phyloP scores from a whole-genome alignment of 2,113 vertebrate species.

The Bettongia penicillata region DNA sequence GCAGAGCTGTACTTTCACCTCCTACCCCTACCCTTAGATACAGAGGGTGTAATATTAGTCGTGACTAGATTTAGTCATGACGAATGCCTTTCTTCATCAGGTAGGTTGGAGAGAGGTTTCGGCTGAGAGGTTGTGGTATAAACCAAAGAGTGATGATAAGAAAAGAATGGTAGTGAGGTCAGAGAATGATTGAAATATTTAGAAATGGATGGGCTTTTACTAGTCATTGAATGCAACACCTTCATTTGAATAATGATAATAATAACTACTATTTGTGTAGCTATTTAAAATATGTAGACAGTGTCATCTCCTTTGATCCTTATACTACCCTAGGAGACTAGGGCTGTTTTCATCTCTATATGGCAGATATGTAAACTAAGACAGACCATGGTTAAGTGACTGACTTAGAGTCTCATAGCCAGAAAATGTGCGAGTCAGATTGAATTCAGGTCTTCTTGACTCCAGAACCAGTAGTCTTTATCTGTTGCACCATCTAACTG shows the following conservation, averaged over 20 bases:
- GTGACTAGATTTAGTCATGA: not conserved
- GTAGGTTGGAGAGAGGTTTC: not conserved
- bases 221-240: not conserved
- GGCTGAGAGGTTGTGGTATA: not conserved
- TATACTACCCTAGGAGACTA: not conserved
- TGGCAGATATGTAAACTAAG: not conserved
- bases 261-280: not conserved
- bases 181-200: too few species aligned
- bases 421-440: not conserved
- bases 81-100: not conserved
- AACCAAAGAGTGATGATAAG: not conserved
- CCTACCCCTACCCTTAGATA: not conserved
- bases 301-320: not conserved
- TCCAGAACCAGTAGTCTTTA: not conserved
- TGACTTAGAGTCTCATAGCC: not conserved
- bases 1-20: not conserved
- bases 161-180: not conserved
- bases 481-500: too few species aligned
- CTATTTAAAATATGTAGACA: not conserved
- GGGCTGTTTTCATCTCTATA: not conserved
- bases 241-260: not conserved
- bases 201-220: too few species aligned
- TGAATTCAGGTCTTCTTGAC: not conserved
- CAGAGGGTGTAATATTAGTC: not conserved
- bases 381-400: not conserved